Conservation (phyloP, 2,888 invertebrate genomes). For the Agriopis leucophaearia region DNA sequence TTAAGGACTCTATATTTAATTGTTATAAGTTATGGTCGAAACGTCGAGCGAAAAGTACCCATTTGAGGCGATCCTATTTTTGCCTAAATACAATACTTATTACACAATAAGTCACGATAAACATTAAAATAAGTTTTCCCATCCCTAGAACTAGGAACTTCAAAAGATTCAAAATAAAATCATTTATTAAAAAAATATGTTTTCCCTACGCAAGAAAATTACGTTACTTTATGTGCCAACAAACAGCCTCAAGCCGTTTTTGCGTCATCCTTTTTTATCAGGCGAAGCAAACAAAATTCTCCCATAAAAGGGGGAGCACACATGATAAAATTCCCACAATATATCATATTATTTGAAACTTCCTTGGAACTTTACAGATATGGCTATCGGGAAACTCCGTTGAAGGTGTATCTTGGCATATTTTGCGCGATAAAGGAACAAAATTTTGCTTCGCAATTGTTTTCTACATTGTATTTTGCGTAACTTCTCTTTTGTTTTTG, state of each 20-base stretch:
- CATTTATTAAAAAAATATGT: slow-evolving; percentile 1
- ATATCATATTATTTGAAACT: slow-evolving; percentile 38
- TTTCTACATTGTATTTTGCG: slow-evolving; percentile 11
- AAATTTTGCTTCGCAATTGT: slow-evolving; percentile 28
- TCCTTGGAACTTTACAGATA: slow-evolving; percentile 37
- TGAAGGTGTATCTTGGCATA: slow-evolving; percentile 29
- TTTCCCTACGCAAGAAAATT: slow-evolving; percentile 6
- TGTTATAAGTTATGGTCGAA: no score
- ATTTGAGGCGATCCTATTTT: no score
- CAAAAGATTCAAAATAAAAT: no score
- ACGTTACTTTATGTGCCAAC: slow-evolving; percentile 16
- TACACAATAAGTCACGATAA: no score
- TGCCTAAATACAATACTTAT: no score
- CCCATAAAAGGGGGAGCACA: slow-evolving; percentile 26
- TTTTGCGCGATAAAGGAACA: slow-evolving; percentile 21
- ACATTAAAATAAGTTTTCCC: no score
- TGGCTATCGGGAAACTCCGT: slow-evolving; percentile 31
- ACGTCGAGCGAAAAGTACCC: no score
- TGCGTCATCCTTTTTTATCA: slow-evolving; percentile 22
- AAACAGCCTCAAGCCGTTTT: slow-evolving; percentile 13
- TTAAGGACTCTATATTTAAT: no score
- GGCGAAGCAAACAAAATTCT: slow-evolving; percentile 27
- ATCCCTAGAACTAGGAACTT: no score
- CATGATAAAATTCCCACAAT: slow-evolving; percentile 38
- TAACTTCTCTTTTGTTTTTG: no score